Evolutionary conservation across 2,797 vertebrate genomes (phyloP), one percentile per base, ranked within the genome.

Genomic region (Mus spretus): DNA sequence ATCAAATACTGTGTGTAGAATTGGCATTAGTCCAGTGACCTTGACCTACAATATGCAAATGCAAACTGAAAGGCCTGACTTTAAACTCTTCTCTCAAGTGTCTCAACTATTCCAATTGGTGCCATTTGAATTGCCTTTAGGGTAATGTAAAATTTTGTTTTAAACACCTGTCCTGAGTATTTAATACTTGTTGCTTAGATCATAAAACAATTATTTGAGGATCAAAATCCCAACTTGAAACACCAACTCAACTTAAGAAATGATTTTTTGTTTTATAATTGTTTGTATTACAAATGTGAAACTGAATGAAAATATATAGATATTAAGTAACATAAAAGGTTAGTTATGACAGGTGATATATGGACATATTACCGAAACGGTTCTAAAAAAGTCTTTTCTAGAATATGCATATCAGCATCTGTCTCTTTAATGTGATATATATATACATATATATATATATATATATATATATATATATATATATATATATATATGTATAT

Each of bases 321-420:
- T 11, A 47, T 78, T 96, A 80, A 90, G 4, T 93, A 6, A 89
- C 94, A 95, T 96, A 89, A 94, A 95, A 95, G 78, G 90, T 95
- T 96, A 96, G 86, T 72, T 95, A 12, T 31, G 47, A 94, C 37
- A 95, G 95, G 28, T 88, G 72, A 81, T 93, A 0, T 92, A 94
- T 72, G 95, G 90, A 85, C 59, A 96, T 74, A 79, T 77, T 93
- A 93, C 72, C 79, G 57, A 97, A 82, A 55, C 96, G 22, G 12
- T 63, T 88, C 11, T 84, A 91, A 97, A 31, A 4, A 20, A 95
- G 77, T 94, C 40, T 93, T 95, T 95, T 87, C 93, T 96, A 95
- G 96, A 96, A 93, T 95, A 95, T 91, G 96, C n/a, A 96, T 95
- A 95, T 97, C 86, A 96, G 93, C 26, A 91, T 95, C 59, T 31